Percentiles rank a stretch among this genome's conserved stretches.
These are phyloP conservation scores for Ischnura elegans DNA, from an alignment of 2,888 invertebrate genomes.

Conservation along the genomic window DNA sequence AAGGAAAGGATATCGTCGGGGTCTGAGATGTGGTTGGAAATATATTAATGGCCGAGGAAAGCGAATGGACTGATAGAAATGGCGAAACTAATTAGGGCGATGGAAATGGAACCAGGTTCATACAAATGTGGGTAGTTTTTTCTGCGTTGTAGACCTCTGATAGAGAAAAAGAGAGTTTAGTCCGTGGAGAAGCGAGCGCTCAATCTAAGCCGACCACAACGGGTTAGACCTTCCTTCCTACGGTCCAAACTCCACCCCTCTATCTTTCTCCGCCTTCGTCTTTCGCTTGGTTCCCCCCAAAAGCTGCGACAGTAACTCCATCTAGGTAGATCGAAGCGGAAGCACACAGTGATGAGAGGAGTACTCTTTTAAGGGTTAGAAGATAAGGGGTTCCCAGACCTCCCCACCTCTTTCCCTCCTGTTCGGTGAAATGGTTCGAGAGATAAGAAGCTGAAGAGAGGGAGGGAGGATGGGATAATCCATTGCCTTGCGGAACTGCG, in stretches of 20 bases:
- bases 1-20: neutral
- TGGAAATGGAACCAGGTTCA: conserved; percentile 8
- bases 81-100: neutral
- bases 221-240: neutral
- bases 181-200: neutral
- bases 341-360: conserved; percentile 40
- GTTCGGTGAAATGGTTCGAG: conserved; percentile 49
- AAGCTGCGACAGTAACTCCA: conserved; percentile 30
- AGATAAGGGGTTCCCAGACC: conserved; percentile 50
- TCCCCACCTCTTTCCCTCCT: neutral
- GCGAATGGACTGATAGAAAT: neutral
- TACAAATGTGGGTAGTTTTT: conserved; percentile 50
- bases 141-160: neutral
- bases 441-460: conserved; percentile 52
- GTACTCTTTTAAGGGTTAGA: neutral
- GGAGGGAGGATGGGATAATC: conserved; percentile 60
- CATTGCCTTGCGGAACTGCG: conserved; percentile 22
- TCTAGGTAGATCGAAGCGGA: conserved; percentile 48
- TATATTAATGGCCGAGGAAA: neutral
- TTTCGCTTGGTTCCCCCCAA: too few relatives aligned
- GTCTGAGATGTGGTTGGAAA: neutral
- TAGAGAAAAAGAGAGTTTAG: neutral
- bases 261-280: too few relatives aligned
- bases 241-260: too few relatives aligned
- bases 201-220: neutral